phyloP scores from a whole-genome alignment of 2,888 invertebrate species.

The Arrhopalites spinosus region DNA sequence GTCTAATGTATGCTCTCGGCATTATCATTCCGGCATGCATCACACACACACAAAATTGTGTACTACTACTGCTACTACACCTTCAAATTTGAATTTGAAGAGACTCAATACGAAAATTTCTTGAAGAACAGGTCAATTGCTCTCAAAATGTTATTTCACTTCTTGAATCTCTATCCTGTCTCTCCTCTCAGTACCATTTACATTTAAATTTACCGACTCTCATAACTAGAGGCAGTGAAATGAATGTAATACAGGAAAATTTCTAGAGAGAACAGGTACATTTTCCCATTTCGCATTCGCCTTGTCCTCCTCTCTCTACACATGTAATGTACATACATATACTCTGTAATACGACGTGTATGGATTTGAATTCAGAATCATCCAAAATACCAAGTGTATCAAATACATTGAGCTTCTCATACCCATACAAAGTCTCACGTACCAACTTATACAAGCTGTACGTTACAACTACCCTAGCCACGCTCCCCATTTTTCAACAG shows the following conservation, averaged over 20 bases:
- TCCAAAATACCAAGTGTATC: neutral
- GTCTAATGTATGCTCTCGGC: constrained; percentile 8
- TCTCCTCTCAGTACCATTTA: constrained; percentile 45
- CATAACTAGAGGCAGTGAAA: constrained; percentile 49
- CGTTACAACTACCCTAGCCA: neutral
- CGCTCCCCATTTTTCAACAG: neutral
- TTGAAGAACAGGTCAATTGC: constrained; percentile 14
- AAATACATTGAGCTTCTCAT: neutral
- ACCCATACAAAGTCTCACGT: neutral
- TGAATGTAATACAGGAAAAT: constrained; percentile 26
- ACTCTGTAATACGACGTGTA: neutral
- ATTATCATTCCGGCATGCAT: neutral
- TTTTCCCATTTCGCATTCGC: neutral
- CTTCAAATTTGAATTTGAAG: constrained; percentile 15
- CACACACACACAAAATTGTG: neutral
- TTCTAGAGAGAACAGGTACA: neutral
- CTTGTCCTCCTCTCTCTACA: neutral
- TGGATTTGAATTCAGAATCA: constrained; percentile 1
- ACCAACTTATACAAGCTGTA: neutral
- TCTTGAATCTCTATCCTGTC: constrained; percentile 8
- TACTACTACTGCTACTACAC: neutral
- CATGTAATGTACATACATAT: neutral
- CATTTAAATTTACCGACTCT: constrained; percentile 52
- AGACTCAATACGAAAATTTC: neutral
- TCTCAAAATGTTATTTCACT: constrained; percentile 18